phyloP scores from a whole-genome alignment of 2,888 invertebrate genomes.

The Petrophora chlorosata region DNA sequence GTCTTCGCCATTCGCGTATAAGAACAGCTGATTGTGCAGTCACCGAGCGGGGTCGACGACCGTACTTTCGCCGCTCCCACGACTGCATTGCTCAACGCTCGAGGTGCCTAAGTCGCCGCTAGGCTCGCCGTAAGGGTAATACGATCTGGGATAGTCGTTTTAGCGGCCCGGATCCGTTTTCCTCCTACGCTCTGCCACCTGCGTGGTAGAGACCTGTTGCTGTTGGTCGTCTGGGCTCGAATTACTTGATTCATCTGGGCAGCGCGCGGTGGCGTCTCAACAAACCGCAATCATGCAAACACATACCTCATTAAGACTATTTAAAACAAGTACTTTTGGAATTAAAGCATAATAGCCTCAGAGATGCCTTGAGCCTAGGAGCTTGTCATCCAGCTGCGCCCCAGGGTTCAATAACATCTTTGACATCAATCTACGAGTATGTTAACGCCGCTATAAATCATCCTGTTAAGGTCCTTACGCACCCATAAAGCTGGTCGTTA shows the following conservation, averaged over 20 bases:
- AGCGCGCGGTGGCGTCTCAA: slow-evolving; percentile 6
- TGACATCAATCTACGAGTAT: slow-evolving; percentile 11
- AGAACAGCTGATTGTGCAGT: slow-evolving; percentile 78
- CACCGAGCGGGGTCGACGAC: slow-evolving; percentile 72
- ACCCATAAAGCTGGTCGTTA: slow-evolving; percentile 12
- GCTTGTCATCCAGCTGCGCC: neutral
- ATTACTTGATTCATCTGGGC: slow-evolving; percentile 10
- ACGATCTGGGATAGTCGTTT: slow-evolving; percentile 30
- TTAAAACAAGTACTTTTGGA: too few species aligned
- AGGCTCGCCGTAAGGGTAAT: slow-evolving; percentile 31
- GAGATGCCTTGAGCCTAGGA: too few species aligned
- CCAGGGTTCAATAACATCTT: slow-evolving; percentile 15
- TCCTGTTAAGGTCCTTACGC: slow-evolving; percentile 13
- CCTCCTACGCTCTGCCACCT: slow-evolving; percentile 28
- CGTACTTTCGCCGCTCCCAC: slow-evolving; percentile 81
- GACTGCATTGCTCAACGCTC: slow-evolving; percentile 68
- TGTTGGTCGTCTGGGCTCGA: slow-evolving; percentile 3
- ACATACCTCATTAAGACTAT: too few species aligned
- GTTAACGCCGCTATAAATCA: slow-evolving; percentile 11
- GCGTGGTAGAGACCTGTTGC: slow-evolving; percentile 19
- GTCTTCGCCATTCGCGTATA: slow-evolving; percentile 54
- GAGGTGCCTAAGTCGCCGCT: slow-evolving; percentile 58
- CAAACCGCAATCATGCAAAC: neutral
- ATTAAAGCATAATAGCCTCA: too few species aligned
- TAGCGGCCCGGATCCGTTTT: slow-evolving; percentile 33